Evolutionary conservation across 2,113 vertebrate species (phyloP).

Genomic region (Aplodontia rufa): DNA sequence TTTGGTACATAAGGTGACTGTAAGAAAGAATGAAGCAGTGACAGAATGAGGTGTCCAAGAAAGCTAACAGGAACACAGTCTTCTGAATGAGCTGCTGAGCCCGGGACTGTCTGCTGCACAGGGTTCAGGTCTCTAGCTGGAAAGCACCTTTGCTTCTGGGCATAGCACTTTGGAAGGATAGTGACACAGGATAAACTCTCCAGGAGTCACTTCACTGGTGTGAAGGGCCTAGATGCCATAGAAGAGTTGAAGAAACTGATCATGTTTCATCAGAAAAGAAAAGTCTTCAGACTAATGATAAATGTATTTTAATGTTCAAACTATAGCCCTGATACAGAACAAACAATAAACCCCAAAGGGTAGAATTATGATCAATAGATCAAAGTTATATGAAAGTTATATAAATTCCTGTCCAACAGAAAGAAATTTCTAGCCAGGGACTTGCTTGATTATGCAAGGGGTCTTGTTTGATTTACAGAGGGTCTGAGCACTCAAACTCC

Average conservation of each 20-base stretch:
- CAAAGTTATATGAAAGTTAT: not conserved
- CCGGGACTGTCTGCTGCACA: not conserved
- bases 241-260: not conserved
- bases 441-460: not conserved
- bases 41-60: not conserved
- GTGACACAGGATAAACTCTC: not conserved
- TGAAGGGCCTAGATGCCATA: not conserved
- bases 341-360: not conserved
- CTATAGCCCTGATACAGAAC: not conserved
- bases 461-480: not conserved
- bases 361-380: not conserved
- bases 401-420: not conserved
- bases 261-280: not conserved
- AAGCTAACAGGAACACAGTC: not conserved
- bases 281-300: not conserved
- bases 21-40: not conserved
- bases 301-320: not conserved
- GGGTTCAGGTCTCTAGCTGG: not conserved
- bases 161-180: not conserved
- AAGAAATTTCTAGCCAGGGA: not conserved
- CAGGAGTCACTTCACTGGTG: no score
- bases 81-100: not conserved
- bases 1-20: not conserved
- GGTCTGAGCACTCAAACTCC: not conserved
- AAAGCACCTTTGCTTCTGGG: constrained; percentile 48